Percentiles rank a stretch among this genome's conserved stretches.
These are phyloP conservation scores for Euura saliciscinereae DNA, from an alignment of 1,140 invertebrate species.

Conservation along the genomic window DNA sequence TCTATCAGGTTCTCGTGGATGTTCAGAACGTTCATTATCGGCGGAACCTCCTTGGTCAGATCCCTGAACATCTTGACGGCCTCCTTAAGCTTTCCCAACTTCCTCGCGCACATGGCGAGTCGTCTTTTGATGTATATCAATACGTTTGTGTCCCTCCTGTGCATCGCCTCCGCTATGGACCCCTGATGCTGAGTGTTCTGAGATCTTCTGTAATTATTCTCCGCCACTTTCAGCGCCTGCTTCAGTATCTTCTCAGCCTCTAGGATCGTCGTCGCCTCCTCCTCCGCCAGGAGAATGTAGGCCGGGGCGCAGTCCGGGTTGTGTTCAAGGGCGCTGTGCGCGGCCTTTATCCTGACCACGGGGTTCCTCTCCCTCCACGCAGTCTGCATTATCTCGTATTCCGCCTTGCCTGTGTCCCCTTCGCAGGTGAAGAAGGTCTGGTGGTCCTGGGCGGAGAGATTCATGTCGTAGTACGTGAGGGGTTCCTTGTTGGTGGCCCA, in stretches of 20 bases:
- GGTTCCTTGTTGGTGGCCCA: constrained; percentile 93
- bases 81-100: constrained; percentile 92
- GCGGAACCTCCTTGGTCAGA: constrained; percentile 94
- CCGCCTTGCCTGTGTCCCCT: constrained; percentile 81
- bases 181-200: constrained; percentile 81
- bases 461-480: constrained; percentile 99
- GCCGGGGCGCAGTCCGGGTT: constrained; percentile 96
- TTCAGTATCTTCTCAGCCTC: constrained; percentile 90
- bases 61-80: constrained; percentile 97
- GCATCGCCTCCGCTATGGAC: constrained; percentile 76
- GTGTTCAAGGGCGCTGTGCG: constrained; percentile 87
- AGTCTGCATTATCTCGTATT: constrained; percentile 97
- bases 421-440: constrained; percentile 98
- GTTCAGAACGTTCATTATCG: constrained; percentile 95
- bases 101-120: constrained; percentile 95
- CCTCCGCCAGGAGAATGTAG: constrained; percentile 94
- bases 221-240: constrained; percentile 87
- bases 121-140: constrained; percentile 94
- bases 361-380: constrained; percentile 97
- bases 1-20: constrained; percentile 99
- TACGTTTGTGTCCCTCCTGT: constrained; percentile 93
- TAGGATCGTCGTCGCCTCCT: constrained; percentile 90
- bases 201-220: constrained; percentile 83
- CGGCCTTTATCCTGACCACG: constrained; percentile 88
- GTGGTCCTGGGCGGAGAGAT: constrained; percentile 97